A percentile compares a stretch with the other conserved stretches of the same genome.
Evolutionary conservation across 2,888 invertebrate genomes (phyloP).

Genomic region (Plusia festucae): DNA sequence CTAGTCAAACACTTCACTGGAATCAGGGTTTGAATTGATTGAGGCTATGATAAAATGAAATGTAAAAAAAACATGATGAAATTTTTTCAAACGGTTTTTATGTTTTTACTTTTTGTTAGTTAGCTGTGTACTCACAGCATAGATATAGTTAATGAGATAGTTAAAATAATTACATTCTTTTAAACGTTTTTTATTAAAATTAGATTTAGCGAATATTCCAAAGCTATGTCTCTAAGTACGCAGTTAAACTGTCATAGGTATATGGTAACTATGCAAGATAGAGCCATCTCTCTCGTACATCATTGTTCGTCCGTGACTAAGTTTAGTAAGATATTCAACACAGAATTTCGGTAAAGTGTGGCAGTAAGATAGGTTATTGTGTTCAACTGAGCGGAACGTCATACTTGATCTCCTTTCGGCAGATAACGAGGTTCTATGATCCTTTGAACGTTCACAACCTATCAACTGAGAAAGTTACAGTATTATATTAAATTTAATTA

Average conservation of each 20-base stretch:
- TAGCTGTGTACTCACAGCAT: too few relatives aligned
- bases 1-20: too few relatives aligned
- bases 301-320: slow-evolving; percentile 7
- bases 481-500: slow-evolving; percentile 2
- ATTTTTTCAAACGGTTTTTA: too few relatives aligned
- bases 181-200: too few relatives aligned
- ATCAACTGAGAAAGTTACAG: slow-evolving; percentile 31
- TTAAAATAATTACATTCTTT: too few relatives aligned
- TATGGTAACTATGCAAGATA: not conserved
- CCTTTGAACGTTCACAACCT: slow-evolving; percentile 46
- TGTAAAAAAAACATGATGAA: too few relatives aligned
- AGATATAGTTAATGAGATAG: too few relatives aligned
- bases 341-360: slow-evolving; percentile 24
- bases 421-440: slow-evolving; percentile 49
- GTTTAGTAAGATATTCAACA: slow-evolving; percentile 22
- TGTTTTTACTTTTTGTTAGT: too few relatives aligned
- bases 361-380: slow-evolving; percentile 39
- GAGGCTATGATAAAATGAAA: too few relatives aligned
- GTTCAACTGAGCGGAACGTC: slow-evolving; percentile 53
- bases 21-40: too few relatives aligned
- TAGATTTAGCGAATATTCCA: too few relatives aligned
- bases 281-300: not conserved
- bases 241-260: slow-evolving; percentile 1
- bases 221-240: not conserved
- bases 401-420: slow-evolving; percentile 55